Conservation (phyloP, 2,888 invertebrate species). For the Eupithecia subumbrata region DNA sequence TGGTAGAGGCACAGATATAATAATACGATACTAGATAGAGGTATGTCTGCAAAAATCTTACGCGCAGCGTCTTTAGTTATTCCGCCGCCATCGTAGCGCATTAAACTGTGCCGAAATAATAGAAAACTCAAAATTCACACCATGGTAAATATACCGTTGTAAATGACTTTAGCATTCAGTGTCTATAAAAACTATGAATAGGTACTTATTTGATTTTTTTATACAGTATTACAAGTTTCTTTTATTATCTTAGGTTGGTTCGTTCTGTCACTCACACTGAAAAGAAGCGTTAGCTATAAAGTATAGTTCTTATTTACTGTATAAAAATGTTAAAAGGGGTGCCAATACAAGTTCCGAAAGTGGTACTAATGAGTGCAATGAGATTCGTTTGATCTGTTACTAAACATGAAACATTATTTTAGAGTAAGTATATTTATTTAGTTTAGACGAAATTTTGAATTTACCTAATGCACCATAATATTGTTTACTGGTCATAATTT, state of each 20-base stretch:
- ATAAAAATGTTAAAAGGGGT: slow-evolving; percentile 33
- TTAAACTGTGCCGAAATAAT: too few species aligned
- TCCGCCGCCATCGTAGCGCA: too few species aligned
- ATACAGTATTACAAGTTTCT: too few species aligned
- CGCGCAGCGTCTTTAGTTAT: too few species aligned
- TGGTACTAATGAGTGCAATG: slow-evolving; percentile 40
- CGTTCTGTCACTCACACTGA: slow-evolving; percentile 20
- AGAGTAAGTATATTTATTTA: slow-evolving; percentile 31
- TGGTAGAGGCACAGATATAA: too few species aligned
- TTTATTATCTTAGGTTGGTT: not conserved
- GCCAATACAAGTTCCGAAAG: slow-evolving; percentile 42
- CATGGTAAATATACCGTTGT: too few species aligned
- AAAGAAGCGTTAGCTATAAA: slow-evolving; percentile 34
- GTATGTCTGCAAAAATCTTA: too few species aligned
- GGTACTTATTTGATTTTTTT: not conserved
- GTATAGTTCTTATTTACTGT: slow-evolving; percentile 37
- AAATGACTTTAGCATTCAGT: too few species aligned
- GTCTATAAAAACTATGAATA: not conserved
- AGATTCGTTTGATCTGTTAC: slow-evolving; percentile 29
- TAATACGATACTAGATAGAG: too few species aligned
- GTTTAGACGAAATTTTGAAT: slow-evolving; percentile 41
- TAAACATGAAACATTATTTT: slow-evolving; percentile 38
- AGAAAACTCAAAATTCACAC: too few species aligned
- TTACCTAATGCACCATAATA: slow-evolving; percentile 29
- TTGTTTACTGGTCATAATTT: slow-evolving; percentile 22